phyloP scores from a whole-genome alignment of 2,797 vertebrate species.

The Notolabrus celidotus region DNA sequence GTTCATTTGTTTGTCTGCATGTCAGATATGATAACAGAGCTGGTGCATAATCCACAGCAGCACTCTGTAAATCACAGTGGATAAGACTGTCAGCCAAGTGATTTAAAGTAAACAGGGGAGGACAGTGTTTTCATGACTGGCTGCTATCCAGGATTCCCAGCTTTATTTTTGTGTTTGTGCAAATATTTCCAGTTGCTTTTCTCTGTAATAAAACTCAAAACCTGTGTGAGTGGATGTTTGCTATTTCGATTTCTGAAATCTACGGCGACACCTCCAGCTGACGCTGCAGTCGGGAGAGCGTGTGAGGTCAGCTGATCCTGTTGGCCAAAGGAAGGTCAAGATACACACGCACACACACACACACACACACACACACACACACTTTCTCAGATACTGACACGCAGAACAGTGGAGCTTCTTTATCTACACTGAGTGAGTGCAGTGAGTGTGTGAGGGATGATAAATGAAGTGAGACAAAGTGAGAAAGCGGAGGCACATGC shows the following conservation, averaged over 20 bases:
- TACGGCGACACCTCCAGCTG: slow-evolving; percentile 23
- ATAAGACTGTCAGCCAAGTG: slow-evolving; percentile 30
- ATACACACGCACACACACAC: background rate
- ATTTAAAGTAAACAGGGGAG: slow-evolving; percentile 44
- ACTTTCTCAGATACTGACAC: background rate
- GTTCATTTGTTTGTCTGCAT: slow-evolving; percentile 34
- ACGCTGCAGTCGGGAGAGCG: slow-evolving; percentile 22
- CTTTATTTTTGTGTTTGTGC: slow-evolving; percentile 34
- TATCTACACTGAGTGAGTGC: slow-evolving; percentile 3
- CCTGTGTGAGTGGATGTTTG: slow-evolving; percentile 37
- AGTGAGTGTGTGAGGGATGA: slow-evolving; percentile 19
- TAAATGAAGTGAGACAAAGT: slow-evolving; percentile 30
- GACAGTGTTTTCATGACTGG: slow-evolving; percentile 44
- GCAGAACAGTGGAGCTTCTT: background rate
- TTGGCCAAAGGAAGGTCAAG: slow-evolving; percentile 2
- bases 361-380: background rate
- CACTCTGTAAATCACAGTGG: slow-evolving; percentile 33
- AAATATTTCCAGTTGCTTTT: slow-evolving; percentile 50
- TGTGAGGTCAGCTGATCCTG: slow-evolving; percentile 23
- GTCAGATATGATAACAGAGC: slow-evolving; percentile 26
- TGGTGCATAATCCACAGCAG: slow-evolving; percentile 7
- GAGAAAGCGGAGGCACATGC: slow-evolving; percentile 39
- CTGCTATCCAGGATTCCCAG: slow-evolving; percentile 38
- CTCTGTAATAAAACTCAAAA: slow-evolving; percentile 28
- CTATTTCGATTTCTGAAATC: slow-evolving; percentile 22